These are phyloP conservation scores for Clarias macrocephalus DNA, from an alignment of 2,113 vertebrate genomes.

Conservation along the genomic window DNA sequence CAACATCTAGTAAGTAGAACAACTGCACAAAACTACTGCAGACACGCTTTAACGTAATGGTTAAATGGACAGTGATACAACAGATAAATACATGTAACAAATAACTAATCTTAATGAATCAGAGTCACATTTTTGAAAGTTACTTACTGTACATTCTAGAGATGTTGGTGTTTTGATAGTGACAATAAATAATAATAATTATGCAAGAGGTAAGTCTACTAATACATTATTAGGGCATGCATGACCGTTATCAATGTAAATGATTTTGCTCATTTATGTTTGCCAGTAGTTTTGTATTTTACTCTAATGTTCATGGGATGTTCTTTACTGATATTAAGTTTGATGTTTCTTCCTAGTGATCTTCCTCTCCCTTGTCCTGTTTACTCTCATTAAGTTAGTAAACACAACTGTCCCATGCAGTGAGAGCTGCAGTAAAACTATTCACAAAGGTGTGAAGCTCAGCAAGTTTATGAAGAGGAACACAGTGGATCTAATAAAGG, in stretches of 20 bases:
- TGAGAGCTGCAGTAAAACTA: conserved; percentile 54
- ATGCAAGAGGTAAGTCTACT: background rate
- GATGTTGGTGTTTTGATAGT: background rate
- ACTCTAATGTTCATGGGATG: background rate
- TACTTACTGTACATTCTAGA: background rate
- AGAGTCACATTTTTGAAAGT: background rate
- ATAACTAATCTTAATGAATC: background rate
- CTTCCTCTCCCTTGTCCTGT: conserved; percentile 64
- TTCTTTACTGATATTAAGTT: background rate
- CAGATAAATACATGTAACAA: background rate
- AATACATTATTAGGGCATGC: too few species aligned
- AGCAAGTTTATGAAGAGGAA: conserved; percentile 59
- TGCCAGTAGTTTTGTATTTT: background rate
- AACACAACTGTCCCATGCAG: conserved; percentile 48
- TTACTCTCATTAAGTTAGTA: conserved; percentile 61
- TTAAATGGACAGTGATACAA: conserved; percentile 15
- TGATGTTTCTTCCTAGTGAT: conserved; percentile 37
- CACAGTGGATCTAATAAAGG: conserved; percentile 64
- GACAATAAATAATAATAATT: background rate
- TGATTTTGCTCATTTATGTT: background rate
- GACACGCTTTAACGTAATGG: background rate
- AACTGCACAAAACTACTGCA: conserved; percentile 11
- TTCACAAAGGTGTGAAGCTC: conserved; percentile 58
- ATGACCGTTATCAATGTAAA: background rate
- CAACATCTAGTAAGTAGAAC: conserved; percentile 69